Evolutionary conservation across 1,140 invertebrate species (phyloP).

Genomic region (Manduca sexta): DNA sequence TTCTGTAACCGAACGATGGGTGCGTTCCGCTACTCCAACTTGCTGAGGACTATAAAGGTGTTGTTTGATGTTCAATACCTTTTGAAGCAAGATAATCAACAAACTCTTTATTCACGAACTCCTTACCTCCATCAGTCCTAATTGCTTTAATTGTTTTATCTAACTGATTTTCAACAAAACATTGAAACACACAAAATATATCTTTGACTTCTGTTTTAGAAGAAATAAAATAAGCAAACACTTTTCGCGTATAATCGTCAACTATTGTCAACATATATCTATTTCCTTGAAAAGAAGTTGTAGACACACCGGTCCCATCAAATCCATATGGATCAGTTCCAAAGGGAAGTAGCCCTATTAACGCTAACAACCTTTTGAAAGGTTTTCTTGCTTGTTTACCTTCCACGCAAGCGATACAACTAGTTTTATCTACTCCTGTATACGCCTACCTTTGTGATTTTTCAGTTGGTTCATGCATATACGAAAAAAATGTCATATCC

Average conservation of each 20-base stretch:
- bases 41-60: no score
- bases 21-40: no score
- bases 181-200: no score
- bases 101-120: no score
- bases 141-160: no score
- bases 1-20: no score
- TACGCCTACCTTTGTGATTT: conserved; percentile 7
- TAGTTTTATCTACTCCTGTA: conserved; percentile 1
- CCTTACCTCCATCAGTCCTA: no score
- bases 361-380: conserved; percentile 3
- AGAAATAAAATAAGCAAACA: no score
- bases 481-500: conserved; percentile 18
- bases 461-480: conserved; percentile 16
- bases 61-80: no score
- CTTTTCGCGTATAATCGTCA: conserved; percentile 30
- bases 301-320: conserved; percentile 49
- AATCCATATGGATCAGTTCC: conserved; percentile 45
- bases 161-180: no score
- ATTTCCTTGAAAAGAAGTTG: conserved; percentile 31
- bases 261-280: conserved; percentile 47
- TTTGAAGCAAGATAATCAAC: no score
- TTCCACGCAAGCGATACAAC: conserved; percentile 8
- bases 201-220: no score
- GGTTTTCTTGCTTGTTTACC: conserved; percentile 11
- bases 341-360: background rate